Evolutionary conservation across 2,113 vertebrate genomes (phyloP).

Genomic region (Daboia siamensis): DNA sequence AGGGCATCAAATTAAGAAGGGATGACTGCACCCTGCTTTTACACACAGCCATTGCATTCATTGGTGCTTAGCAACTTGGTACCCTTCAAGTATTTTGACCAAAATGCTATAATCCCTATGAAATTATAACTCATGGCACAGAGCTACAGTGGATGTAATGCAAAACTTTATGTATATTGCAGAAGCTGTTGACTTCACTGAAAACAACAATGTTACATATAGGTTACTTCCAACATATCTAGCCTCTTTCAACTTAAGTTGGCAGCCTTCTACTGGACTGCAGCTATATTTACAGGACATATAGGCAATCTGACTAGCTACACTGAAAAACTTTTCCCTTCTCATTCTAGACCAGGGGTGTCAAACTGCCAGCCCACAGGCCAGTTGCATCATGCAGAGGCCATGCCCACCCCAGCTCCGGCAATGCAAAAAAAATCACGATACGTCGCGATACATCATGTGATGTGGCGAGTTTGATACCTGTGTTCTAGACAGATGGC

Average conservation of each 20-base stretch:
- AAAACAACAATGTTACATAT: neutral
- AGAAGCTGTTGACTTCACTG: neutral
- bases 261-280: neutral
- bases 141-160: neutral
- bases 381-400: too few relatives aligned
- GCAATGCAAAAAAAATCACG: too few relatives aligned
- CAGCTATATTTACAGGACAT: neutral
- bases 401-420: too few relatives aligned
- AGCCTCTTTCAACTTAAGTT: neutral
- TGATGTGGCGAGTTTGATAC: too few relatives aligned
- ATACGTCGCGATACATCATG: too few relatives aligned
- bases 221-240: neutral
- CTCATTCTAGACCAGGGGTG: neutral
- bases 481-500: neutral
- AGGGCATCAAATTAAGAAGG: neutral
- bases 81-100: neutral
- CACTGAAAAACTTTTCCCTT: neutral
- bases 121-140: neutral
- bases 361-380: too few relatives aligned
- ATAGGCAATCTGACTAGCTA: neutral
- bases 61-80: neutral
- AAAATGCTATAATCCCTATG: neutral
- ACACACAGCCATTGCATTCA: neutral
- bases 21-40: neutral
- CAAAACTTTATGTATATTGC: neutral